Base-by-base conservation (phyloP, 2,888 invertebrate genomes). In the Drosophila maculinotata region DNA sequence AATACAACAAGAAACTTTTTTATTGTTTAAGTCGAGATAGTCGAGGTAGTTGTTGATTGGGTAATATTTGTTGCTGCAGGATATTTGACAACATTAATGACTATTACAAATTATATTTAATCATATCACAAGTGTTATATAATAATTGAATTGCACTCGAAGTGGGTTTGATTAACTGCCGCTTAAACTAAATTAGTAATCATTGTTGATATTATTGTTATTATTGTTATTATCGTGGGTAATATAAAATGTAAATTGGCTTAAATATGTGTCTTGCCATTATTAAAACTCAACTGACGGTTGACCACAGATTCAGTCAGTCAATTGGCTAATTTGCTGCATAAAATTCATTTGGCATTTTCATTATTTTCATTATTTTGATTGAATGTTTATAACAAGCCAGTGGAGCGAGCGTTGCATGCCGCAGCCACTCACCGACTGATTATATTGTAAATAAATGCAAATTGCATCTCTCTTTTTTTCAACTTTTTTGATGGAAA, bases 311-410 rank as follows among this genome's bases (percentile, higher is more conserved):
- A 38, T 49, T 49, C 63, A 72, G 72, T 68, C 72, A 63, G 59
- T 71, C 64, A 71, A 86, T 66, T 86, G 84, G 56, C 64, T 77
- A 68, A 80, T 80, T 84, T 63, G 41, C 53, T 35, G 58, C 44
- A 57, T 42, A 30, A 49, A 65, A 67, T 65, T 51, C 63, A 76
- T 68, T 81, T 60, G 45, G 39, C 56, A 69, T 62, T 62, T 64
- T 68, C 60, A 72, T 72, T 62, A 66, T 62, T 58, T 66, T 74
- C 62, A 76, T 73, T 65, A 70, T 70, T 70, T 71, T 77, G 78
- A 87, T 81, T 87, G 72, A 87, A 83, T 86, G 75, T 58, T 76
- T 66, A 36, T 45, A 63, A 45, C 48, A 28, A 31, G 26, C 44
- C 39, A 36, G 4, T 28, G 38, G 31, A 23, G 17, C 52, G 48